These are phyloP conservation scores for Rhagonycha lutea DNA, from an alignment of 2,888 invertebrate species.

Conservation along the genomic window DNA sequence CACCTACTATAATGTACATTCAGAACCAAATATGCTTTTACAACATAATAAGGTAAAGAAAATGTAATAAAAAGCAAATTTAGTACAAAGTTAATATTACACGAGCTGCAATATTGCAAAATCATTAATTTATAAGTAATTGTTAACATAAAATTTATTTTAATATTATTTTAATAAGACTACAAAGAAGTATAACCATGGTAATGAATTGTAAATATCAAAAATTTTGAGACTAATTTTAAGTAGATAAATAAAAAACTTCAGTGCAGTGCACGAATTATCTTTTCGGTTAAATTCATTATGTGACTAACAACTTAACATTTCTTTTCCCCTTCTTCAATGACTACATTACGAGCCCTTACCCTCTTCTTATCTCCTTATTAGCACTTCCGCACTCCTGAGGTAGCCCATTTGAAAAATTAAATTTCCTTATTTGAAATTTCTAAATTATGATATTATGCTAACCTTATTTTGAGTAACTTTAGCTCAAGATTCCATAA, in stretches of 20 bases:
- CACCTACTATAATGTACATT: neutral
- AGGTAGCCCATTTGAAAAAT: neutral
- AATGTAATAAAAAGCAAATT: neutral
- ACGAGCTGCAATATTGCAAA: neutral
- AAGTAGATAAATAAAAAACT: neutral
- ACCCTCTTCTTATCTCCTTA: neutral
- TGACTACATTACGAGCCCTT: neutral
- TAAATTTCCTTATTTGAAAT: neutral
- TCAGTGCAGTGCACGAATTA: neutral
- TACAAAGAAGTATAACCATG: neutral
- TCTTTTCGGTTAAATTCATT: neutral
- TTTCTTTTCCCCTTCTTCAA: neutral
- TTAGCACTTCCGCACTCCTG: neutral
- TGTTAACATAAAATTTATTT: neutral
- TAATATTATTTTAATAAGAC: neutral
- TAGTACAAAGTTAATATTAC: neutral
- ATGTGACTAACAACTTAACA: too few species aligned
- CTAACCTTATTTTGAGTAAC: neutral
- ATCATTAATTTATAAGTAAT: neutral
- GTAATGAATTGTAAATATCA: neutral
- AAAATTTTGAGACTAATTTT: neutral
- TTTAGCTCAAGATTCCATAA: neutral
- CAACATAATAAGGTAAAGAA: neutral
- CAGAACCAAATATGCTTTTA: neutral
- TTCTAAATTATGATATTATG: neutral